These are phyloP conservation scores for Carassius carassius DNA, from an alignment of 2,113 vertebrate species.

Conservation along the genomic window DNA sequence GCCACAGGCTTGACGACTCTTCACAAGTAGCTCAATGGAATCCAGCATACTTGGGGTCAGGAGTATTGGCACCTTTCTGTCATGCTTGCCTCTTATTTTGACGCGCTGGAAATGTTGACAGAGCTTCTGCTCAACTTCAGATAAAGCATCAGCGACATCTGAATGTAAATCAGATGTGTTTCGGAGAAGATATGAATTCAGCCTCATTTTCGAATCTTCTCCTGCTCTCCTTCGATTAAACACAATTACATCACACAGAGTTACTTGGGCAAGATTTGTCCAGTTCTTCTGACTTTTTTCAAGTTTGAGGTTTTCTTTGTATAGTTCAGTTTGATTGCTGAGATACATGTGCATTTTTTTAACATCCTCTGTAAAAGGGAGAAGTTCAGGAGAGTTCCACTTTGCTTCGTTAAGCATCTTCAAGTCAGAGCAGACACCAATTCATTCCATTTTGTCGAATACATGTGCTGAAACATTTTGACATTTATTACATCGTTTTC, in stretches of 20 bases:
- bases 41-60: background rate
- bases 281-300: conserved; percentile 17
- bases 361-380: conserved; percentile 18
- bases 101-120: background rate
- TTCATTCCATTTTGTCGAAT: conserved; percentile 11
- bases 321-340: background rate
- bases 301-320: background rate
- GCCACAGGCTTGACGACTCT: background rate
- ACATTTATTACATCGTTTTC: background rate
- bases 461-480: background rate
- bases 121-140: conserved; percentile 6
- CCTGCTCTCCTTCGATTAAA: background rate
- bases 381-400: background rate
- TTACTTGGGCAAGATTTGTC: background rate
- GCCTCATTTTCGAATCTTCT: background rate
- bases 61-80: background rate
- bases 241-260: background rate
- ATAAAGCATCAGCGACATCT: background rate
- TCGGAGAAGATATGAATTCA: background rate
- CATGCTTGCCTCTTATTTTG: background rate
- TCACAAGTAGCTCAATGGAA: background rate
- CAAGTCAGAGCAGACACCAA: background rate
- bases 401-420: background rate
- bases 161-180: background rate
- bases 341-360: background rate